These are phyloP conservation scores for Myopa testacea DNA, from an alignment of 2,888 invertebrate species.

Conservation along the genomic window DNA sequence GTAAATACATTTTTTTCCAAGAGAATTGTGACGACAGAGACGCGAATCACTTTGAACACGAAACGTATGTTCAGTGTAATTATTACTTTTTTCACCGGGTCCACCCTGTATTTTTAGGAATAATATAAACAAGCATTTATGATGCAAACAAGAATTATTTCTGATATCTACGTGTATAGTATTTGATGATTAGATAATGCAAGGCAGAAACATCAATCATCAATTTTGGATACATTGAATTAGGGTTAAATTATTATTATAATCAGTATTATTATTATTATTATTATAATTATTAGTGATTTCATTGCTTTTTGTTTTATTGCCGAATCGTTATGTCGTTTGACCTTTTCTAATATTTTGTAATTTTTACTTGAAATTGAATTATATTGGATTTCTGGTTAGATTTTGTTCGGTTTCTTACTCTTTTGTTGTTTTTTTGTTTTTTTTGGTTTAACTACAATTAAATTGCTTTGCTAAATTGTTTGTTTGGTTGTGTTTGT, in stretches of 20 bases:
- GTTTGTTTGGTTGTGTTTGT: neutral
- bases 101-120: neutral
- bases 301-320: neutral
- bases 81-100: neutral
- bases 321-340: slow-evolving; percentile 8
- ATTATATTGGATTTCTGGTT: neutral
- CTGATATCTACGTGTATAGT: too few species aligned
- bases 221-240: neutral
- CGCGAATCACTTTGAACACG: too few species aligned
- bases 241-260: neutral
- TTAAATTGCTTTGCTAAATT: neutral
- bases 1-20: too few species aligned
- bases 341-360: slow-evolving; percentile 1
- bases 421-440: slow-evolving; percentile 25
- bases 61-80: too few species aligned
- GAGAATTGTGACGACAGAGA: too few species aligned
- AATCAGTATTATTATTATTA: neutral
- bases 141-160: too few species aligned
- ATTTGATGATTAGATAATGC: too few species aligned
- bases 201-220: too few species aligned
- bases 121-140: too few species aligned
- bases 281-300: neutral
- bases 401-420: too few species aligned
- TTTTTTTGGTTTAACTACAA: slow-evolving; percentile 36
- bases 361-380: slow-evolving; percentile 39